Base-by-base conservation (phyloP, 2,113 vertebrate species). In the Cichladusa arquata region DNA sequence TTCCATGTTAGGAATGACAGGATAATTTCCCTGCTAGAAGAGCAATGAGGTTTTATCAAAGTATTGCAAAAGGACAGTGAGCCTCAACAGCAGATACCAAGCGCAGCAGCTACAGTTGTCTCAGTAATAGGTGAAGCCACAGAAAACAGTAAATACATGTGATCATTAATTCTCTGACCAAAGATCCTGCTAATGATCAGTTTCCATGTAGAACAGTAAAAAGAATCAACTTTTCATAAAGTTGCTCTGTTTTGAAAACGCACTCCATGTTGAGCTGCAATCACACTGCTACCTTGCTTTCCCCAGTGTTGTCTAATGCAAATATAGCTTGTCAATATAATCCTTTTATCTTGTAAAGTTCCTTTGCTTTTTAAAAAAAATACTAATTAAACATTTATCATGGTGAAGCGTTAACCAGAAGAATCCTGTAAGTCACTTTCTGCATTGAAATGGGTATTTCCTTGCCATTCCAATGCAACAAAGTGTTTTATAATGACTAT, bases 11-110 rank as follows among this genome's bases (percentile, higher is more conserved):
- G 11, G 36, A 60, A 82, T 22, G 16, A 72, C 1, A 83, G 19
- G 18, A 19, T 62, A 56, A 76, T 44, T 71, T 80, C 26, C 44
- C 20, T 38, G 34, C 9, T 7, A 42, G 29, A 23, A 88, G 11
- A 91, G 14, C 24, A 70, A 16, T 33, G 48, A 86, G 26, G 14
- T 66, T 93, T 71, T 53, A 36, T 81, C 17, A 24, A 81, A 91
- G 36, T 45, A 47, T 5, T 3, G 1, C 71, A 81, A 34, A 93
- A 81, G 33, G 15, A 25, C 4, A 42, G 5, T 3, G 6, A 0
- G 0, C 58, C 47, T 88, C 50, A 76, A 20, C 17, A 48, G 62
- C 36, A 61, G 48, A 36, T 22, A 76, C 40, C 81, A 79, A 86
- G 64, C 25, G 65, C 48, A 85, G 45, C 53, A 84, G 36, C 74